phyloP scores from a whole-genome alignment of 2,113 vertebrate species.

The Menura novaehollandiae region DNA sequence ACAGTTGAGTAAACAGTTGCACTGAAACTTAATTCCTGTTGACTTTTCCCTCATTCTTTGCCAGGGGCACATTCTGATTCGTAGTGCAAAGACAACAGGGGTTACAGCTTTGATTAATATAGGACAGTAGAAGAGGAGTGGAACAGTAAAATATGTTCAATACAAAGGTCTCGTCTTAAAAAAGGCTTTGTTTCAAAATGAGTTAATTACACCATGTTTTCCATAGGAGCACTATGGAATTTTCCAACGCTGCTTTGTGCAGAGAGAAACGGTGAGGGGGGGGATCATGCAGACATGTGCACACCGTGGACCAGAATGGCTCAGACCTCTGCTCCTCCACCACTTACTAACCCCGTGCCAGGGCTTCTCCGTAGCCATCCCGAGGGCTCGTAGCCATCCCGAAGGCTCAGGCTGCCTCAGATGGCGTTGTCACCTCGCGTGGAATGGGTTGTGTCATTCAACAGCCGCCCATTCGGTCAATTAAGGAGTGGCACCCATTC shows the following conservation, averaged over 20 bases:
- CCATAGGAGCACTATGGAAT: slow-evolving; percentile 9
- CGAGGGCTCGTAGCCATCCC: background rate
- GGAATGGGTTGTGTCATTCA: background rate
- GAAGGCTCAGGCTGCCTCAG: background rate
- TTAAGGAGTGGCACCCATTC: background rate
- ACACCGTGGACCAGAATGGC: background rate
- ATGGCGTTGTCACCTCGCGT: accelerated
- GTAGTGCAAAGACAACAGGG: slow-evolving; percentile 91
- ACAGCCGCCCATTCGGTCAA: background rate
- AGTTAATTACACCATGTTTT: slow-evolving; percentile 56
- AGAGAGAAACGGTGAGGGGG: background rate
- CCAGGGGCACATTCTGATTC: slow-evolving; percentile 94
- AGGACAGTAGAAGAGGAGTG: slow-evolving; percentile 79
- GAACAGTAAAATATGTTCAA: slow-evolving; percentile 76
- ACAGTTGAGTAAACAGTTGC: slow-evolving; percentile 99
- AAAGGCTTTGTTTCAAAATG: slow-evolving; percentile 65
- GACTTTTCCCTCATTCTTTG: slow-evolving; percentile 96
- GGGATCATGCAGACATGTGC: background rate
- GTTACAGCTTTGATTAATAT: slow-evolving; percentile 94
- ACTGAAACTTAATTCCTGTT: slow-evolving; percentile 99
- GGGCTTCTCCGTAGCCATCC: background rate
- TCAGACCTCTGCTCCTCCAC: background rate
- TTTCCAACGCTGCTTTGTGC: slow-evolving; percentile 12
- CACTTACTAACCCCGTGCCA: background rate
- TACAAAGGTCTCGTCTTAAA: slow-evolving; percentile 70